These are phyloP conservation scores for Nothocercus julius DNA, from an alignment of 2,113 vertebrate species.

Conservation along the genomic window DNA sequence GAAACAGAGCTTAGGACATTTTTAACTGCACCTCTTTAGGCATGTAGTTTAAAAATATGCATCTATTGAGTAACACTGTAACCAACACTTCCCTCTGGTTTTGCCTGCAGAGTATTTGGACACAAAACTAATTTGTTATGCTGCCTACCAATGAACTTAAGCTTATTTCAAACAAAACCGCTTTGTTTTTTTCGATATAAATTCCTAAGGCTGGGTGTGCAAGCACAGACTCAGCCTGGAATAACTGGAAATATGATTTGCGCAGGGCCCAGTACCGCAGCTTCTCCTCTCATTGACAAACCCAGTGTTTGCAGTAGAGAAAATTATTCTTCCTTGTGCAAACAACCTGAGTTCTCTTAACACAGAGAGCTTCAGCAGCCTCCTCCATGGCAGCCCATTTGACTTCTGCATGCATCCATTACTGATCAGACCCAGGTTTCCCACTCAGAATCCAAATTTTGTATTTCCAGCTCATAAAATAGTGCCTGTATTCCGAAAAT, in stretches of 20 bases:
- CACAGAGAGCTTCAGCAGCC: background rate
- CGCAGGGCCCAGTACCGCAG: rapidly evolving
- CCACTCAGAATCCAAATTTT: background rate
- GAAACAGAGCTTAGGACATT: background rate
- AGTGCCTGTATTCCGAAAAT: background rate
- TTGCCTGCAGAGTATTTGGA: background rate
- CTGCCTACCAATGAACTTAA: background rate
- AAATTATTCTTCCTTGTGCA: background rate
- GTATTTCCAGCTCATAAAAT: background rate
- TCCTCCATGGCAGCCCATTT: background rate
- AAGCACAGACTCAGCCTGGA: background rate
- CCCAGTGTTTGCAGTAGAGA: background rate
- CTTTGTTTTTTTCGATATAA: background rate
- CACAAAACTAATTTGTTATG: background rate
- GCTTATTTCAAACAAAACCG: background rate
- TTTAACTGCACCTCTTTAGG: background rate
- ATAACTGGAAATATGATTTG: background rate
- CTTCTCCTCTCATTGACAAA: background rate
- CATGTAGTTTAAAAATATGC: background rate
- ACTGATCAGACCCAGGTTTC: background rate
- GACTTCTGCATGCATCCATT: background rate
- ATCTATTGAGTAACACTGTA: background rate
- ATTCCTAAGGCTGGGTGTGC: background rate
- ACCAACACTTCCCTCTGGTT: background rate
- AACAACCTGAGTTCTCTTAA: background rate